phyloP scores from a whole-genome alignment of 2,113 vertebrate genomes.

The Melanocharis versteri region DNA sequence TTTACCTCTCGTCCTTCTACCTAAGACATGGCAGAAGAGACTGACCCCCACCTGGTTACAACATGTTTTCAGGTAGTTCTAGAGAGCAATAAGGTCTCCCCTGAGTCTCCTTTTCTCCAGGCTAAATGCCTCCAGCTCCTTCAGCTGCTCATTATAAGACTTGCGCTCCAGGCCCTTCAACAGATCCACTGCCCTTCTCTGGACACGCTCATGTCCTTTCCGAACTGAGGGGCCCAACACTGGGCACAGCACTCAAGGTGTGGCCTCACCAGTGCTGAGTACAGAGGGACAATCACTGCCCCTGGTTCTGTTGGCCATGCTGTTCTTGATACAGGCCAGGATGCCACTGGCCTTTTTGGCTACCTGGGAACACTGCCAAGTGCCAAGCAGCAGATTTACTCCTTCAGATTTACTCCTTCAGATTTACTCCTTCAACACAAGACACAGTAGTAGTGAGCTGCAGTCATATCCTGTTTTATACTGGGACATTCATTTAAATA shows the following conservation, averaged over 20 bases:
- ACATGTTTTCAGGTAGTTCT: not conserved
- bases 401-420: not conserved
- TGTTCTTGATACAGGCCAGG: not conserved
- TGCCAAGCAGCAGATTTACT: not conserved
- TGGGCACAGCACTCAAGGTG: not conserved
- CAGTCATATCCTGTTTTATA: not conserved
- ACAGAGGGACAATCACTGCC: too few species aligned
- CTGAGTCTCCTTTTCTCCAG: not conserved
- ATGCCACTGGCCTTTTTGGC: accelerated
- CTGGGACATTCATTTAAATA: not conserved
- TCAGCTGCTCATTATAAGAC: not conserved
- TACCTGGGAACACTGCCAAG: not conserved
- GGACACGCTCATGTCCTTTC: not conserved
- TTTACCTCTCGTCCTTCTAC: not conserved
- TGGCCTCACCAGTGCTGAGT: not conserved
- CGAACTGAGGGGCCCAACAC: not conserved
- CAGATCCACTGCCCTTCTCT: not conserved
- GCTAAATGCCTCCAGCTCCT: not conserved
- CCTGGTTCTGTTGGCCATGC: not conserved
- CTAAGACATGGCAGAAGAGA: not conserved
- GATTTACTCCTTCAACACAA: not conserved
- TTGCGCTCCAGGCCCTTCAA: not conserved
- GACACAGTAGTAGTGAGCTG: not conserved
- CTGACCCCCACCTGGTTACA: not conserved
- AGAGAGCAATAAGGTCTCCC: not conserved